Base-by-base conservation (phyloP, 2,113 vertebrate species). In the Tyto alba region DNA sequence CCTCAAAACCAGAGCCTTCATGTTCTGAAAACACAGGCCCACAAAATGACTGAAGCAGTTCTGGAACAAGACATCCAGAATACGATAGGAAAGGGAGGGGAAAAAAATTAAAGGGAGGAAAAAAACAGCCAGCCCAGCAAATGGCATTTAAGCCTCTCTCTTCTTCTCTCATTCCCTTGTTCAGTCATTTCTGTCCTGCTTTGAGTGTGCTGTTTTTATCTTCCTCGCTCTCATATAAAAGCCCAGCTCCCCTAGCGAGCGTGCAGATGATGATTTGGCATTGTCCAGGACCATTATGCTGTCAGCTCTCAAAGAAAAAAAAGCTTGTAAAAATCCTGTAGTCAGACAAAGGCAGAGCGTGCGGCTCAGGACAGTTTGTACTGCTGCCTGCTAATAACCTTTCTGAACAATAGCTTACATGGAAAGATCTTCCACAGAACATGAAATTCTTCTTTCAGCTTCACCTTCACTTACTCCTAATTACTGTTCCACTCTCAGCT, bases 181-280 rank as follows among this genome's bases (percentile, higher is more conserved):
- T 95, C 96, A 95, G 94, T 93, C 95, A 95, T 94, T 94, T 87
- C 68, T 95, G 50, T 76, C 93, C 80, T 93, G 85, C 75, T 95
- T 97, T 85, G 94, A 96, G 72, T 93, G 45, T 53, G 84, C 95
- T 79, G 96, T 94, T 96, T 97, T 97, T 96, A 93, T 97, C 95
- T 97, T 76, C 80, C 95, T 94, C 26, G 59, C 78, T 88, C 94
- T 94, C 90, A 43, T 95, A 93, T 95, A 94, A 96, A 97, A 97
- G 96, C 84, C 76, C 62, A 40, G 75, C 84, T 94, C 78, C 83
- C 77, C 82, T 96, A 96, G 93, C 50, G 90, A 97, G 96, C 48
- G 93, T 90, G 84, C 85, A 97, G 97, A 96, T 97, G 97, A 96
- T 94, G 93, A 97, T 96, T 97, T 98, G 93, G 93, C 78, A 97